A percentile compares a stretch with the other conserved stretches of the same genome.
These are phyloP conservation scores for Chrysomallon squamiferum DNA, from an alignment of 1,140 invertebrate species.

Conservation along the genomic window DNA sequence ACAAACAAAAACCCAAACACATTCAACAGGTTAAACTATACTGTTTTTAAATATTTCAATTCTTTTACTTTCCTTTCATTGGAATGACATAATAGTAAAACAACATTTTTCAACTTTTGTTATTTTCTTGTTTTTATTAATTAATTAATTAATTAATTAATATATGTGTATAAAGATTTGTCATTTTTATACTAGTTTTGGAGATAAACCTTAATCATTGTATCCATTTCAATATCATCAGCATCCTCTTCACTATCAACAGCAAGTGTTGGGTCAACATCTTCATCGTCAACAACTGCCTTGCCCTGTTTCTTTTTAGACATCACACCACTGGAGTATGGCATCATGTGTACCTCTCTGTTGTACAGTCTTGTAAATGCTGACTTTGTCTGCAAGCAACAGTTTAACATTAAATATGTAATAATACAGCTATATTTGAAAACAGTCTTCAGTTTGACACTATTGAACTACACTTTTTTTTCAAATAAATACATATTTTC, in stretches of 20 bases:
- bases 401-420: not conserved
- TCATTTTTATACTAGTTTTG: too few species aligned
- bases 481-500: not conserved
- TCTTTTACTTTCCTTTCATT: too few species aligned
- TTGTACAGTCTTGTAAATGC: conserved; percentile 93
- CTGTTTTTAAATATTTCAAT: too few species aligned
- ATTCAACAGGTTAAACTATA: too few species aligned
- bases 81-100: too few species aligned
- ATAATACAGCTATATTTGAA: not conserved
- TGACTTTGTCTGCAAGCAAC: conserved; percentile 76
- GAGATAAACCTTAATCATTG: conserved; percentile 76
- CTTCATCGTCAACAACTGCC: conserved; percentile 30
- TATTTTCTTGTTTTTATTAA: too few species aligned
- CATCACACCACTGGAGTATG: conserved; percentile 72
- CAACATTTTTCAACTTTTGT: too few species aligned
- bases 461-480: not conserved
- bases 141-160: too few species aligned
- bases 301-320: conserved; percentile 66
- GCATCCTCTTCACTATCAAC: conserved; percentile 67
- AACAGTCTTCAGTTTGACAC: not conserved
- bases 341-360: conserved; percentile 76
- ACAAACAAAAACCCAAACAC: too few species aligned
- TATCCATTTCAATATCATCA: conserved; percentile 74
- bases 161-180: too few species aligned
- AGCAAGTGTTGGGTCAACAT: conserved; percentile 52